Base-by-base conservation (phyloP, 2,797 vertebrate species). In the Darevskia nairensis region DNA sequence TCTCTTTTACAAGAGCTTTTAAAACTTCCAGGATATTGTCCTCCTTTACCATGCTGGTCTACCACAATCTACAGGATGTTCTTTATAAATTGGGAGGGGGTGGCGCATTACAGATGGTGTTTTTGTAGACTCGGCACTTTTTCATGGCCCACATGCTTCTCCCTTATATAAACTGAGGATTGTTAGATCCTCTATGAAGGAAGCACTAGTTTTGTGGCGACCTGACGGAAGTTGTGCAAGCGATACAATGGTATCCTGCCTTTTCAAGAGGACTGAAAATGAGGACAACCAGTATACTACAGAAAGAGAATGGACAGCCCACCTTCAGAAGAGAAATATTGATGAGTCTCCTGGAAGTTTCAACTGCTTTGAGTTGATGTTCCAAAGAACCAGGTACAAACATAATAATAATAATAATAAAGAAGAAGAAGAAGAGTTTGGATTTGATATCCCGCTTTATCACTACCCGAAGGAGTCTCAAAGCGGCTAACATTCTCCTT, bases 41-140 rank as follows among this genome's bases (percentile, higher is more conserved):
- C 1, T 59, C 50, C 44, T 71, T 8, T 74, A 44, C 21, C 79
- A 50, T 77, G 13, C 0, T 82, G 80, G 44, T 61, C 23, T 59
- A 3, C 5, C 0, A 0, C 71, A 68, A 80, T 0, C 6, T 35
- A 55, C 35, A 46, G 77, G 13, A 8, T 7, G 0, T 0, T 74
- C 6, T 91, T 64, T 86, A 6, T 68, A 89, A 46, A 80, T 1
- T 17, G 72, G 6, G 72, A 17, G 72, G 61, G 6, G 0, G 69
- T 3, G 10, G 87, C 39, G 1, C 8, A 19, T 5, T 41, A 50
- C 1, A 41, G 6, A 50, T 7, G 5, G 25, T 8, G 1, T 0
- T 1, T 21, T 39, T 23, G 0, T 1, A 75, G 41, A 50, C 5
- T 10, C 72, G 19, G 86, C 41, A 66, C 32, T 46, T 41, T 75